phyloP scores from a whole-genome alignment of 2,888 invertebrate species.

The Fragum whitleyi region DNA sequence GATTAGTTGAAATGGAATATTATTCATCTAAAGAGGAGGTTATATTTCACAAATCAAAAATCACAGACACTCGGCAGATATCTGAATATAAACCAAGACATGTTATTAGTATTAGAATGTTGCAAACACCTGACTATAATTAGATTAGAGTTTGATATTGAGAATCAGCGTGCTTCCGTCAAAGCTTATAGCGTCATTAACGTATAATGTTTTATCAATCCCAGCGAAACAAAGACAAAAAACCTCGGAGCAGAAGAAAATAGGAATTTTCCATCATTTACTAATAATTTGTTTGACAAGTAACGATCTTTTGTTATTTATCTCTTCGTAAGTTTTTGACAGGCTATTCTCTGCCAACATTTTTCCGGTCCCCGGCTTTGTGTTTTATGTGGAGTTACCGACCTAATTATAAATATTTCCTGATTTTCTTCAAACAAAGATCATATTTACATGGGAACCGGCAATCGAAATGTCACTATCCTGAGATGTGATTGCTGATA shows the following conservation, averaged over 20 bases:
- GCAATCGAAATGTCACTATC: slow-evolving; percentile 62
- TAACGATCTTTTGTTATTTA: slow-evolving; percentile 62
- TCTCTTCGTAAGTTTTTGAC: slow-evolving; percentile 48
- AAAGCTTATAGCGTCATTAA: slow-evolving; percentile 14
- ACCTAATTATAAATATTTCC: slow-evolving; percentile 38
- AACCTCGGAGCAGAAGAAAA: neutral
- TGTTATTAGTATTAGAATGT: neutral
- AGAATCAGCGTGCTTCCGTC: slow-evolving; percentile 18
- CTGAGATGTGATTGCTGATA: slow-evolving; percentile 63
- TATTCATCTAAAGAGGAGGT: too few relatives aligned
- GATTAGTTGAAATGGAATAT: too few relatives aligned
- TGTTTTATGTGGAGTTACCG: slow-evolving; percentile 39
- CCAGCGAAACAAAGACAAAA: slow-evolving; percentile 15
- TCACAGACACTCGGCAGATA: too few relatives aligned
- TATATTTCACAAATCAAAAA: too few relatives aligned
- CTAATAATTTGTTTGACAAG: slow-evolving; percentile 63
- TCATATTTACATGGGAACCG: slow-evolving; percentile 62
- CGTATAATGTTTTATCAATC: slow-evolving; percentile 2
- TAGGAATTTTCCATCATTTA: slow-evolving; percentile 38
- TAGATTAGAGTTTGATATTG: slow-evolving; percentile 27
- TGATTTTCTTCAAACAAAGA: slow-evolving; percentile 58
- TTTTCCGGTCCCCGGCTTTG: neutral
- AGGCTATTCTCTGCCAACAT: slow-evolving; percentile 20
- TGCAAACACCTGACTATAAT: slow-evolving; percentile 21
- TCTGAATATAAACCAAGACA: too few relatives aligned